A percentile compares a stretch with the other conserved stretches of the same genome.
phyloP scores from a whole-genome alignment of 2,113 vertebrate species.

The Nematolebias whitei region DNA sequence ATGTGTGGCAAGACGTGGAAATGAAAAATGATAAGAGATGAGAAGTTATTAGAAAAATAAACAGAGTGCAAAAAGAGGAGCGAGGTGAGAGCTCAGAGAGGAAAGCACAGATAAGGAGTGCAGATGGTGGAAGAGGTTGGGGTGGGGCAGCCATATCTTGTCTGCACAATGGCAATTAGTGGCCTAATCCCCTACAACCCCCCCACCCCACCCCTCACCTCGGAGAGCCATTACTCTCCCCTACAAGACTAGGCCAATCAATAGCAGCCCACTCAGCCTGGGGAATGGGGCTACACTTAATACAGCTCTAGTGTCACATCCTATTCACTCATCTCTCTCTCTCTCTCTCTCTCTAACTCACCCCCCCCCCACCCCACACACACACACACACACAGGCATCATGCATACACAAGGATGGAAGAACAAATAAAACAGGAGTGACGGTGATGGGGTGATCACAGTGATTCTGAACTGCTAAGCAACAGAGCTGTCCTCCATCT shows the following conservation, averaged over 20 bases:
- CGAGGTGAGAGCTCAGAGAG: slow-evolving; percentile 43
- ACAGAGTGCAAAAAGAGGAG: slow-evolving; percentile 54
- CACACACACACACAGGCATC: slow-evolving; percentile 17
- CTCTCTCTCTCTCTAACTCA: no score
- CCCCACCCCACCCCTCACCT: slow-evolving; percentile 63
- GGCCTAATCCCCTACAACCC: slow-evolving; percentile 80
- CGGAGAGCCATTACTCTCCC: slow-evolving; percentile 84
- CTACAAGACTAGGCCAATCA: slow-evolving; percentile 84
- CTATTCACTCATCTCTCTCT: slow-evolving; percentile 73
- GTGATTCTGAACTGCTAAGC: slow-evolving; percentile 58
- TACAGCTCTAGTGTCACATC: slow-evolving; percentile 83
- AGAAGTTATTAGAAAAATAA: slow-evolving; percentile 5
- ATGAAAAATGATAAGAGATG: slow-evolving; percentile 41
- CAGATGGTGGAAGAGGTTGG: slow-evolving; percentile 63
- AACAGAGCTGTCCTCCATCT: slow-evolving; percentile 53
- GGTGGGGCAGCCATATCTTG: slow-evolving; percentile 79
- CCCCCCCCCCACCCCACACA: slow-evolving; percentile 42
- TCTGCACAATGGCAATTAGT: slow-evolving; percentile 89
- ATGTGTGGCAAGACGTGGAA: slow-evolving; percentile 54
- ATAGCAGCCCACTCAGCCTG: slow-evolving; percentile 83
- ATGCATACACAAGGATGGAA: slow-evolving; percentile 45
- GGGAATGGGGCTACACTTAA: slow-evolving; percentile 85
- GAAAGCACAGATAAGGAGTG: slow-evolving; percentile 65
- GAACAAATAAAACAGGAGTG: slow-evolving; percentile 51
- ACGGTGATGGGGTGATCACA: slow-evolving; percentile 34